Base-by-base conservation (phyloP, 2,888 invertebrate species). In the Dicyrtoma fusca region DNA sequence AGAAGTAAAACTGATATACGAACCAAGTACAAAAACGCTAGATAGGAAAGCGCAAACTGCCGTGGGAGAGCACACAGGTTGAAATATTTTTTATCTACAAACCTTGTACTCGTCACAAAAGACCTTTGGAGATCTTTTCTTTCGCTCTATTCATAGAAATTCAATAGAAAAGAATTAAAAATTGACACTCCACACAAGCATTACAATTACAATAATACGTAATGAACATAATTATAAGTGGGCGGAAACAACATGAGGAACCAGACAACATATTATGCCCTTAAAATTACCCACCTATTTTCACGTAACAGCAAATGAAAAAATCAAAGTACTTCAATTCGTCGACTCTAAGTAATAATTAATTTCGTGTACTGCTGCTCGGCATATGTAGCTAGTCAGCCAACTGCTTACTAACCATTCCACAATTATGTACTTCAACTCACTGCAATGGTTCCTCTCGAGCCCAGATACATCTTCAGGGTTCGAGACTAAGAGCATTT, bases 181-280 rank as follows among this genome's bases (percentile, higher is more conserved):
- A 75, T 77, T 77, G 77, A 77, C 79, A 77, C 77, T 77, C 75
- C 75, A 77, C 74, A 74, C 74, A 63, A 63, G 23, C 42, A 71
- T 63, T 63, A 51, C 63, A 71, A 71, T 71, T 71, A 71, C 42
- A 51, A 63, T 71, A 71, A 64, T 71, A 44, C 45, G 55, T 71
- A 71, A 71, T 59, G 25, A 71, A 57, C 55, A 68, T 68, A 68
- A 68, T 68, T 68, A 68, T 23, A 44, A 57, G 8, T 44, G 42
- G 42, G 26, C 21, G 17, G 53, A 21, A 21, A 21, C 53, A 53
- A 53, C 53, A 21, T 17, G 53, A 53, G 21, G 53, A 53, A 53
- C 53, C 21, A 34, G 34, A 53, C 53, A 57, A 25, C 26, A 57
- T 57, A 57, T 57, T 57, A 57, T 57, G 23, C 23, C 57, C 57